Evolutionary conservation across 2,113 vertebrate genomes (phyloP), one percentile per base, ranked within the genome.

Genomic region (Colinus virginianus): DNA sequence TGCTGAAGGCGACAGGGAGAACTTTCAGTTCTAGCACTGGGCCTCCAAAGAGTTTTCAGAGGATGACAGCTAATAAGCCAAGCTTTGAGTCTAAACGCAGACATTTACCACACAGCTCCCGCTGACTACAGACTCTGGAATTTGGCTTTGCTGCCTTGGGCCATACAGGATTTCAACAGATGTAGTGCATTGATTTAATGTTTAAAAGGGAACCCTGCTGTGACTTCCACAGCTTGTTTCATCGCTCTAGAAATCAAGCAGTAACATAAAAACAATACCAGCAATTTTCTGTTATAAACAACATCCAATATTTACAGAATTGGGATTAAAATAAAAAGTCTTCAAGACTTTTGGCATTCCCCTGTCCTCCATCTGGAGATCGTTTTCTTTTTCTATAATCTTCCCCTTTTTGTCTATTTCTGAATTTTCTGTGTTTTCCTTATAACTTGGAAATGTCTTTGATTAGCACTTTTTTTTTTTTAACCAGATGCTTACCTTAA

Each of bases 161-260:
- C 92, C 96, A 92, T 88, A 92, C 94, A 96, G 87, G 96, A 94
- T 95, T 96, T 96, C 81, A 91, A 62, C 96, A 96, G 96, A 97
- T 97, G 96, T 48, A 96, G 76, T 70, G 86, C 88, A 89, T 96
- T 93, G 96, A 96, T 96, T 96, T 93, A 93, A 87, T 91, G 93
- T 84, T 93, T 96, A 74, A 94, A 96, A 93, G 67, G 90, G 70
- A 96, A 28, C 88, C 96, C 96, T 90, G 96, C 96, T 96, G 95
- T 86, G 92, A 69, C 93, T 96, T 94, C 96, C 91, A 88, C 93
- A 96, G 96, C 93, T 97, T 94, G 92, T 95, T 94, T 93, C 93
- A 94, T 95, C 17, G 18, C 92, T 95, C 90, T 84, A 48, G 93
- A 95, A 96, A 88, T 94, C 87, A 96, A 78, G 92, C 83, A 82